Conservation (phyloP, 2,113 vertebrate genomes). For the Antechinus flavipes region DNA sequence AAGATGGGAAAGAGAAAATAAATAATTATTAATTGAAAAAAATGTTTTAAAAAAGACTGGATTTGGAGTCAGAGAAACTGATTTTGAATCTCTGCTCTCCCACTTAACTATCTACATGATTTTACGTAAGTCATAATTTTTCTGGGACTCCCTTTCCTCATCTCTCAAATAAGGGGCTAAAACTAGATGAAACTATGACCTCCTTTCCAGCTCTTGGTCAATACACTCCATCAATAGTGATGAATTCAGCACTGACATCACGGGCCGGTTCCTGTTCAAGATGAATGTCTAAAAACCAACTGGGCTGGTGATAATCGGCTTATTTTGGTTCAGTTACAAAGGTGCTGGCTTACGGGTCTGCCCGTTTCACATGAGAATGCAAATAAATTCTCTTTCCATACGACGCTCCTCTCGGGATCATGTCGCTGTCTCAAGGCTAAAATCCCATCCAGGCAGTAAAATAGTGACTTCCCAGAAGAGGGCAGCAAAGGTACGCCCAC, state of each 20-base stretch:
- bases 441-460: neutral
- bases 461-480: neutral
- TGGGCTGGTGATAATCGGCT: neutral
- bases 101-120: neutral
- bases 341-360: neutral
- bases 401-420: neutral
- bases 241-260: neutral
- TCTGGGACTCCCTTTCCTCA: neutral
- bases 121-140: neutral
- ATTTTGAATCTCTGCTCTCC: neutral
- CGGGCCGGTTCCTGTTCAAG: neutral
- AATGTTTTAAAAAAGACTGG: neutral
- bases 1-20: neutral
- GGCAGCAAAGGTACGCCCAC: neutral
- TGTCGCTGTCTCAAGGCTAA: neutral
- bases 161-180: neutral
- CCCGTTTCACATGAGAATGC: neutral
- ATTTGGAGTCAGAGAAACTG: neutral
- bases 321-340: neutral
- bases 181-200: neutral
- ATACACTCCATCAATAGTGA: neutral
- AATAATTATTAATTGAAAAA: neutral
- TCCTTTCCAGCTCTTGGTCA: neutral
- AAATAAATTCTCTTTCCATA: neutral
- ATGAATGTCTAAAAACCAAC: neutral